phyloP scores from a whole-genome alignment of 2,113 vertebrate species.

The Ranitomeya variabilis region DNA sequence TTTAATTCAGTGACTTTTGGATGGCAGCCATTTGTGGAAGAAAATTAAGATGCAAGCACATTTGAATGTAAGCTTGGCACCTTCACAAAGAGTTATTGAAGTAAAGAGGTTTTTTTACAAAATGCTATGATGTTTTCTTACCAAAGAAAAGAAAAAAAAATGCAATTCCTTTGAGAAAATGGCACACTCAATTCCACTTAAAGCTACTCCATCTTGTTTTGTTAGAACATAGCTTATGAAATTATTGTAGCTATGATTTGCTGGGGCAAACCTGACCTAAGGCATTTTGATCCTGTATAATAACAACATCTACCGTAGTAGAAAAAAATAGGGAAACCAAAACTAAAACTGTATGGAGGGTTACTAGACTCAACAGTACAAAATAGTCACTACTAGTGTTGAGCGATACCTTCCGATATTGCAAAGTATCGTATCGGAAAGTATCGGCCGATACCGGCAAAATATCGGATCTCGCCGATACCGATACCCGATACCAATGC shows the following conservation, averaged over 20 bases:
- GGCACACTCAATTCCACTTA: conserved; percentile 33
- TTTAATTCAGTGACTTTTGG: conserved; percentile 19
- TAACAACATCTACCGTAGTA: background rate
- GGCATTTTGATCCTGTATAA: background rate
- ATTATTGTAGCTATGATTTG: background rate
- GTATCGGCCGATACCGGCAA: no score
- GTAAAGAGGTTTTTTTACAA: conserved; percentile 40
- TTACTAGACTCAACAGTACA: no score
- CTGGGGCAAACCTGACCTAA: background rate
- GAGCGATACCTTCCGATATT: no score
- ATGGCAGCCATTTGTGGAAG: conserved; percentile 15
- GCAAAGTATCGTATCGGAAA: no score
- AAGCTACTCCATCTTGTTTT: conserved; percentile 32
- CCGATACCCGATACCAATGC: no score
- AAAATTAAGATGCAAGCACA: conserved; percentile 23
- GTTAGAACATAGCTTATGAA: conserved; percentile 29
- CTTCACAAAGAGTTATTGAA: conserved; percentile 42
- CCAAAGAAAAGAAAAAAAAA: conserved; percentile 32
- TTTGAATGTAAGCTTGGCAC: conserved; percentile 39
- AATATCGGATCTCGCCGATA: no score
- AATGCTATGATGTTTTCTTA: conserved; percentile 46
- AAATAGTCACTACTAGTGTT: no score
- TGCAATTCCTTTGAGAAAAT: conserved; percentile 34
- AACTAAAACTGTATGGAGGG: no score
- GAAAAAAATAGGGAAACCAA: background rate